These are phyloP conservation scores for Ianthella basta DNA, from an alignment of 37 sponge, comb jelly and placozoan genomes.

Conservation along the genomic window DNA sequence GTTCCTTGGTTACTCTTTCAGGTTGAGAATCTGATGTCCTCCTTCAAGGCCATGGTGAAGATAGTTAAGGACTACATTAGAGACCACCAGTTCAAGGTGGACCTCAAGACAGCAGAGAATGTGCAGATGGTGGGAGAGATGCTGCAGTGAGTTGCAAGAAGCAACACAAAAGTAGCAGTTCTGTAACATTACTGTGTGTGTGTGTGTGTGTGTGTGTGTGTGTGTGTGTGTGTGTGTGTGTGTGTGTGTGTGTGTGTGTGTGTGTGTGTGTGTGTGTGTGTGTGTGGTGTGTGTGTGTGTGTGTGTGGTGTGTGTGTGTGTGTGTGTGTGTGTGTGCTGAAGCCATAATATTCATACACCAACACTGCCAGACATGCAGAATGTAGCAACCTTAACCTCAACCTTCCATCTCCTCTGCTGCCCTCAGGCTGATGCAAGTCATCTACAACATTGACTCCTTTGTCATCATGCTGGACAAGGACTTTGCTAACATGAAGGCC, in stretches of 20 bases:
- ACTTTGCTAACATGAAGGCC: not conserved
- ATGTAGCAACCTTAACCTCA: not conserved
- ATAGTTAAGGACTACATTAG: not conserved
- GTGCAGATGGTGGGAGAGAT: not conserved
- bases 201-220: too few species aligned
- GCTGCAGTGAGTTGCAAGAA: too few species aligned
- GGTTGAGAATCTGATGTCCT: not conserved
- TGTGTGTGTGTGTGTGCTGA: too few species aligned
- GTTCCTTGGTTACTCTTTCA: not conserved
- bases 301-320: not conserved
- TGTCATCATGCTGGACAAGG: constrained; percentile 15
- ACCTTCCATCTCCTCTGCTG: not conserved
- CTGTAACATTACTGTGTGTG: too few species aligned
- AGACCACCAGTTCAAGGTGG: not conserved
- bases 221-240: too few species aligned
- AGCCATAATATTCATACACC: too few species aligned
- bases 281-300: not conserved
- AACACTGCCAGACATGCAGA: too few species aligned
- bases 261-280: constrained; percentile 10
- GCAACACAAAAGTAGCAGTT: too few species aligned
- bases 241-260: too few species aligned
- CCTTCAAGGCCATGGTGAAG: not conserved
- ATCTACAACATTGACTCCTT: constrained; percentile 11
- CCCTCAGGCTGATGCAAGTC: not conserved
- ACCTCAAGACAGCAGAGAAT: constrained; percentile 19